Conservation (phyloP, 2,797 vertebrate genomes). For the Hyperoplus immaculatus region DNA sequence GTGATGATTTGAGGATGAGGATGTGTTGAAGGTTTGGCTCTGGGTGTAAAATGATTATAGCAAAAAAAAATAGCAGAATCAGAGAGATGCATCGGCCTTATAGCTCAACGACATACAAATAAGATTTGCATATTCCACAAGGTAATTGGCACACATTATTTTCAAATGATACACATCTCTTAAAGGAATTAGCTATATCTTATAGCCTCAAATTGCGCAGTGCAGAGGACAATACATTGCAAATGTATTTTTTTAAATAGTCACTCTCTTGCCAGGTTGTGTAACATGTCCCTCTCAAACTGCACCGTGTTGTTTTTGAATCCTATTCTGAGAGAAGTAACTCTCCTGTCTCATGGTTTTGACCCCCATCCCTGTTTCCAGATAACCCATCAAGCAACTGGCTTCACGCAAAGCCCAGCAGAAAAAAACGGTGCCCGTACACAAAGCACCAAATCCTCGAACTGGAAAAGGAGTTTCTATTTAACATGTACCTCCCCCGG, state of each 20-base stretch:
- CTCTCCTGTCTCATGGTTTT: conserved; percentile 64
- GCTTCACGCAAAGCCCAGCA: conserved; percentile 96
- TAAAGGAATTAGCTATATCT: not conserved
- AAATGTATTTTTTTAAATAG: not conserved
- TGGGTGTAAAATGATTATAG: not conserved
- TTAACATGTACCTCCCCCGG: conserved; percentile 99
- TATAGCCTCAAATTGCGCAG: not conserved
- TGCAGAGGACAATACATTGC: not conserved
- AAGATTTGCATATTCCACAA: not conserved
- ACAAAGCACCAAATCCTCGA: conserved; percentile 97
- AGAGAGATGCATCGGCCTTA: not conserved
- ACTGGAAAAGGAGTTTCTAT: conserved; percentile 98
- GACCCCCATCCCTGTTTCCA: conserved; percentile 74
- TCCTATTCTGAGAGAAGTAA: conserved; percentile 35
- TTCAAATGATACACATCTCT: not conserved
- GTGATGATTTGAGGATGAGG: not conserved
- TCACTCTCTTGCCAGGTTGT: not conserved
- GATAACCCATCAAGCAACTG: conserved; percentile 97
- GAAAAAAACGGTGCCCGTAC: conserved; percentile 98
- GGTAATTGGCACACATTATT: not conserved
- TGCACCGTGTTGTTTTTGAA: conserved; percentile 10
- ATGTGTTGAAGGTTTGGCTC: not conserved
- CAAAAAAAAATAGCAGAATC: not conserved
- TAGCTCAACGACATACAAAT: not conserved
- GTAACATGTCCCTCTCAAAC: not conserved